Evolutionary conservation across 2,888 invertebrate genomes (phyloP), one percentile per base, ranked within the genome.

Genomic region (Portevinia maculata): DNA sequence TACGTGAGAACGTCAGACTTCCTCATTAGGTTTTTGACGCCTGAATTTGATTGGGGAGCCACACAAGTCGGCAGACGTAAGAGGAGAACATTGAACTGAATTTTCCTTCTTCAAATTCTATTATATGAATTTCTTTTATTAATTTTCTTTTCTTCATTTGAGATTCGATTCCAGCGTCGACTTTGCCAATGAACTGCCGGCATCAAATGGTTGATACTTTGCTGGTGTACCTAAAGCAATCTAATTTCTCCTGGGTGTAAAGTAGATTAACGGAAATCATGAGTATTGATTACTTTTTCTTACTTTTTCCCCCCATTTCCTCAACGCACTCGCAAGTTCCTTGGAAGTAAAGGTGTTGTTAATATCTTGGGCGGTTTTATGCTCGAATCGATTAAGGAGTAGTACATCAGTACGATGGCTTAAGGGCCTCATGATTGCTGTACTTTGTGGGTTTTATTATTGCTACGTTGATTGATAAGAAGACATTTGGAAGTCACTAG

Each of bases 1-100:
- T 71, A 78, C 78, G 83, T 83, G 73, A 62, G 78, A 83, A 78
- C 32, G 50, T 69, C 67, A 57, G 78, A 78, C 83, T 83, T 83
- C 83, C 83, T 83, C 71, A 78, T 83, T 83, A 73, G 78, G 67
- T 73, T 73, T 83, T 65, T 46, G 78, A 73, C 78, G 78, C 73
- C 71, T 71, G 57, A 46, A 73, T 71, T 39, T 17, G 39, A 53
- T 65, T 37, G 52, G 21, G 52, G 39, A 75, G 64, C 59, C 69
- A 21, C 53, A 53, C 13, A 28, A 21, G 46, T 13, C 32, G 34
- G 6, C 57, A 15, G 32, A 32, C 19, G n/a, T 7, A 41, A 34
- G 19, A 32, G 17, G 17, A 21, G 50, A 60, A 64, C 70, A 71
- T 46, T 78, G 73, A 78, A 73, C 71, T 73, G 67, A 83, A 62